A percentile compares a stretch with the other conserved stretches of the same genome.
Conservation (phyloP, 1,140 invertebrate genomes). For the Drosophila littoralis region DNA sequence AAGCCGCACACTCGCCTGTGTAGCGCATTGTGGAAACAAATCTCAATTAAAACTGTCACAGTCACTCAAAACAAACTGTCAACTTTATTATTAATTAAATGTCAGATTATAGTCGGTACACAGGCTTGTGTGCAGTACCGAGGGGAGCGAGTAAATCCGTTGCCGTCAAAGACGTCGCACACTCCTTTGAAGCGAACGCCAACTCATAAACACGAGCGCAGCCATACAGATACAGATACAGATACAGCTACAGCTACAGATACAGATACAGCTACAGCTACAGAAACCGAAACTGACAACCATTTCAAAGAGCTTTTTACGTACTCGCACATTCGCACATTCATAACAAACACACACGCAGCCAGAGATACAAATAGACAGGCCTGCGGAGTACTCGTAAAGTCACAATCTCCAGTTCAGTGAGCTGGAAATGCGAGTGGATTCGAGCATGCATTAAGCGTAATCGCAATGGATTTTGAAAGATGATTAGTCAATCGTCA, state of each 20-base stretch:
- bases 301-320: slow-evolving; percentile 52
- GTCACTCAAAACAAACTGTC: slow-evolving; percentile 82
- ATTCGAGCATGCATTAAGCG: slow-evolving; percentile 60
- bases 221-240: slow-evolving; percentile 13
- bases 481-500: slow-evolving; percentile 64
- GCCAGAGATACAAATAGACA: slow-evolving; percentile 11
- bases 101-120: slow-evolving; percentile 77
- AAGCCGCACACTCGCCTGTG: slow-evolving; percentile 22
- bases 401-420: slow-evolving; percentile 52
- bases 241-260: slow-evolving; percentile 23
- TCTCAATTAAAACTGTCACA: slow-evolving; percentile 84
- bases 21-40: slow-evolving; percentile 69
- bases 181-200: slow-evolving; percentile 68
- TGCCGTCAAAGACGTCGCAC: slow-evolving; percentile 67
- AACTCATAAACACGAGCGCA: slow-evolving; percentile 10
- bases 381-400: background rate
- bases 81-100: slow-evolving; percentile 84
- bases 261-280: slow-evolving; percentile 27
- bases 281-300: slow-evolving; percentile 63
- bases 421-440: slow-evolving; percentile 68
- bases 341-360: slow-evolving; percentile 8
- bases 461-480: slow-evolving; percentile 74
- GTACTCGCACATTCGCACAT: slow-evolving; percentile 21
- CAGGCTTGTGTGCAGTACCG: slow-evolving; percentile 24
- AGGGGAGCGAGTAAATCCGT: slow-evolving; percentile 49